Evolutionary conservation across 2,797 vertebrate species (phyloP).

Genomic region (Glyptemys insculpta): DNA sequence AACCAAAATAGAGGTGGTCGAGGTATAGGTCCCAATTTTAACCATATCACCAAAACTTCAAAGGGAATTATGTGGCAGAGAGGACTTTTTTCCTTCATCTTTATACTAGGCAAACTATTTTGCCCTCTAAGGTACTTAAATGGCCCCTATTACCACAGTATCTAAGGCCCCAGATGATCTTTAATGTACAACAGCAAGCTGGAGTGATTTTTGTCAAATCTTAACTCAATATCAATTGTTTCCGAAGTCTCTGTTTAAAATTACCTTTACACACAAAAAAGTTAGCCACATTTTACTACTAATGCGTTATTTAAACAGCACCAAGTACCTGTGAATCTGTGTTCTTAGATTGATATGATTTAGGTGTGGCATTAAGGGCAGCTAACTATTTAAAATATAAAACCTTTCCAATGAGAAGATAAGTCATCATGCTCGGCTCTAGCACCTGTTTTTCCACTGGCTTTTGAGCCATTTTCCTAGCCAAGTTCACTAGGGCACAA

Average conservation of each 20-base stretch:
- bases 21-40: conserved; percentile 16
- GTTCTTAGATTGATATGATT: neutral
- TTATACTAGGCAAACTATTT: neutral
- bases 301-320: neutral
- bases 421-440: neutral
- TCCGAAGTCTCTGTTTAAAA: neutral
- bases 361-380: neutral
- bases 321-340: accelerated
- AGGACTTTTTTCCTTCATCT: neutral
- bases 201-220: neutral
- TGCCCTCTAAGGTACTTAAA: neutral
- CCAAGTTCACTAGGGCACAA: neutral
- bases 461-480: neutral
- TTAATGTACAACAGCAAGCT: neutral
- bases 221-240: neutral
- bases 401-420: neutral
- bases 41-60: neutral
- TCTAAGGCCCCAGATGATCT: neutral
- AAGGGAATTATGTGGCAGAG: neutral
- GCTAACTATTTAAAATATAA: neutral
- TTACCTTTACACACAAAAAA: neutral
- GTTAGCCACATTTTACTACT: neutral
- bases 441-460: neutral
- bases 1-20: neutral
- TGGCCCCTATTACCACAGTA: neutral